A percentile compares a stretch with the other conserved stretches of the same genome.
These are phyloP conservation scores for Azorinus chamasolen DNA, from an alignment of 2,888 invertebrate species.

Conservation along the genomic window DNA sequence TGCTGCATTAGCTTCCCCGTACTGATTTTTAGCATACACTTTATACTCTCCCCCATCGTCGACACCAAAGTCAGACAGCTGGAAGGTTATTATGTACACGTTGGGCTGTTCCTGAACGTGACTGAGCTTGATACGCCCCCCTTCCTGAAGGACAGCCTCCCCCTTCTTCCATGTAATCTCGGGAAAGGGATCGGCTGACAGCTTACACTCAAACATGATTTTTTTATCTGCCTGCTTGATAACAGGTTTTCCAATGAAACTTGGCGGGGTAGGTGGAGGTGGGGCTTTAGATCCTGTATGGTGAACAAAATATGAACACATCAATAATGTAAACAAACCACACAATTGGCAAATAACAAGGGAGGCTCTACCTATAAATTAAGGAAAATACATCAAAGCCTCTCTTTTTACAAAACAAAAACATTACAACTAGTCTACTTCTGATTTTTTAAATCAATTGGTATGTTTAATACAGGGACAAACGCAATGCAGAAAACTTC, in stretches of 20 bases:
- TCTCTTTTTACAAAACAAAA: too few relatives aligned
- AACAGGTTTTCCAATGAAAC: slow-evolving; percentile 98
- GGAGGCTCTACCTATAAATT: too few relatives aligned
- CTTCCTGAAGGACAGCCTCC: slow-evolving; percentile 92
- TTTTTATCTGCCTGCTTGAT: slow-evolving; percentile 97
- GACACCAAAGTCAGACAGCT: slow-evolving; percentile 93
- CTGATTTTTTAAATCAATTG: too few relatives aligned
- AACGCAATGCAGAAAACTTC: too few relatives aligned
- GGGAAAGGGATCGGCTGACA: slow-evolving; percentile 89
- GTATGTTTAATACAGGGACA: too few relatives aligned
- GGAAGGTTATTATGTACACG: slow-evolving; percentile 93
- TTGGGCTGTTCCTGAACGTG: slow-evolving; percentile 87
- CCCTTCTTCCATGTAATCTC: slow-evolving; percentile 98
- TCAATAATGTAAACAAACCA: too few relatives aligned
- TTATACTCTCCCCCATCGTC: slow-evolving; percentile 96
- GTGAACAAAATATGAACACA: too few relatives aligned
- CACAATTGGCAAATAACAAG: too few relatives aligned
- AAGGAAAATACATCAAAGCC: too few relatives aligned
- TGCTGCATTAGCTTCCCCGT: slow-evolving; percentile 97
- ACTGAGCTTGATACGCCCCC: slow-evolving; percentile 90
- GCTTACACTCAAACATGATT: slow-evolving; percentile 89
- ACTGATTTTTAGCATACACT: slow-evolving; percentile 96
- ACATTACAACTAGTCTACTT: too few relatives aligned
- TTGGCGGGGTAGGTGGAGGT: slow-evolving; percentile 88
- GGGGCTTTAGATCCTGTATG: slow-evolving; percentile 33